phyloP scores from a whole-genome alignment of 1,140 invertebrate genomes.

The Halyomorpha halys region DNA sequence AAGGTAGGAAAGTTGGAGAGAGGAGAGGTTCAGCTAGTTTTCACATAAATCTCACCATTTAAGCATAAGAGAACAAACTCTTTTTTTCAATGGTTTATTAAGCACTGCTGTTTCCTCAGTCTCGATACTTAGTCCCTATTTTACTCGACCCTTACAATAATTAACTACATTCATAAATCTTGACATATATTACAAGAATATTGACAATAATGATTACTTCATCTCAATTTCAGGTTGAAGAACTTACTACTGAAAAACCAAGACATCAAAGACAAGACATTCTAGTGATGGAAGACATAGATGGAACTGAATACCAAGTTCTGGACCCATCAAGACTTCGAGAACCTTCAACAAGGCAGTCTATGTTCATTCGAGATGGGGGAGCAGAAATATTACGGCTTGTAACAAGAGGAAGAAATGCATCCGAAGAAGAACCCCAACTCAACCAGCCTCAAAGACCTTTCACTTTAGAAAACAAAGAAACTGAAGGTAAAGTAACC shows the following conservation, averaged over 20 bases:
- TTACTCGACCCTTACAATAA: too few species aligned
- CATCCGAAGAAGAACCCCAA: slow-evolving; percentile 46
- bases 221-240: neutral
- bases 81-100: too few species aligned
- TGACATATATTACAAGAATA: too few species aligned
- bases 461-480: slow-evolving; percentile 34
- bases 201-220: too few species aligned
- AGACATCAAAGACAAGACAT: slow-evolving; percentile 12
- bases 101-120: too few species aligned
- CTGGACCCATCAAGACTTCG: slow-evolving; percentile 32
- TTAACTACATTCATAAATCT: too few species aligned
- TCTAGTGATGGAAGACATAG: slow-evolving; percentile 41
- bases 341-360: slow-evolving; percentile 39
- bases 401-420: slow-evolving; percentile 54
- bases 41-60: too few species aligned
- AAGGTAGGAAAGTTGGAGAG: too few species aligned
- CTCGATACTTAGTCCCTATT: too few species aligned
- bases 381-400: slow-evolving; percentile 69
- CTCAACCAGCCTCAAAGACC: slow-evolving; percentile 32
- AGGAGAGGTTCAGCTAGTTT: too few species aligned
- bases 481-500: slow-evolving; percentile 65
- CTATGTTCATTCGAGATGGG: slow-evolving; percentile 67
- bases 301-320: slow-evolving; percentile 33
- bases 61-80: too few species aligned
- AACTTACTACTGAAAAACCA: neutral